Evolutionary conservation across 2,888 invertebrate species (phyloP).

Genomic region (Cataglyphis altisquamis): DNA sequence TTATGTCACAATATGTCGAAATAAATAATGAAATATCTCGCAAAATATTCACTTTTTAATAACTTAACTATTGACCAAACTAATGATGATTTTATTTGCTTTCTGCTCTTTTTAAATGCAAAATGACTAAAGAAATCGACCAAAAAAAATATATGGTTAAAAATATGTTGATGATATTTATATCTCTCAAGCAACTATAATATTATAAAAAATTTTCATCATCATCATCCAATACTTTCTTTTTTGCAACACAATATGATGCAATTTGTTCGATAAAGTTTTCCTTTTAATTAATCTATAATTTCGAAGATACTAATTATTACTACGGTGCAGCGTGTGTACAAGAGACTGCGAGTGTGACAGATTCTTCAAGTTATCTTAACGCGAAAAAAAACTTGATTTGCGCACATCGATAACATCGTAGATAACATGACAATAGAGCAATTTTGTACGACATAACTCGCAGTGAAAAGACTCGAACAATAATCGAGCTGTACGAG

Average conservation of each 20-base stretch:
- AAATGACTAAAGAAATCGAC: neutral
- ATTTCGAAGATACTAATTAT: neutral
- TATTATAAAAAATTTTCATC: neutral
- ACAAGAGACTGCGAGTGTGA: neutral
- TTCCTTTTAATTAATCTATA: neutral
- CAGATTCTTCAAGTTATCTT: neutral
- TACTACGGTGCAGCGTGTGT: neutral
- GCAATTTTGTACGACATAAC: neutral
- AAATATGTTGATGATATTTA: neutral
- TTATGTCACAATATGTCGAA: neutral
- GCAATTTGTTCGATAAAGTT: neutral
- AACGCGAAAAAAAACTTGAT: neutral
- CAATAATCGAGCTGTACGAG: neutral
- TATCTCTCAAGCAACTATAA: neutral
- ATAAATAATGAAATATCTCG: constrained; percentile 5
- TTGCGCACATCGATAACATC: neutral
- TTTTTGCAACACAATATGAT: neutral
- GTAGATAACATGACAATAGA: neutral
- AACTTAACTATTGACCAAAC: neutral
- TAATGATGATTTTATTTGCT: neutral
- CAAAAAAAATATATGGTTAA: neutral
- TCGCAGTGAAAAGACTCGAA: neutral
- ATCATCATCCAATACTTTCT: neutral
- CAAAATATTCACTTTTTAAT: neutral
- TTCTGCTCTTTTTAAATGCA: neutral